Base-by-base conservation (phyloP, 1,140 invertebrate genomes). In the Macrocentrus cingulum region DNA sequence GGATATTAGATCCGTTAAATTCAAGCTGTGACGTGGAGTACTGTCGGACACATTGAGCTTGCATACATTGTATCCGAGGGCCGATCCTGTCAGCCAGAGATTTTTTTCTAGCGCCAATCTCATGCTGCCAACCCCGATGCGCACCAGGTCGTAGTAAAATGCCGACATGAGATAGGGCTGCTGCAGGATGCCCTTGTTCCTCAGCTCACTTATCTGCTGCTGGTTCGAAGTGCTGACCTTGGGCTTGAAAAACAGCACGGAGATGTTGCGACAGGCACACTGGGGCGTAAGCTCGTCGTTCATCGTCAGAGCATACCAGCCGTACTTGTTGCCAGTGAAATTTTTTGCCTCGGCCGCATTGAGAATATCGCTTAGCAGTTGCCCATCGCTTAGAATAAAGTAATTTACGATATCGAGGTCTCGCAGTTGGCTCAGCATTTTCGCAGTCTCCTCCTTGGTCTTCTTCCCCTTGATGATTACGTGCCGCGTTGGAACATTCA, bases 321-420 rank as follows among this genome's bases (percentile, higher is more conserved):
- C 82, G 63, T 81, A 87, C 65, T 86, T 82, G 45, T 65, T 69
- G 42, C 80, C 75, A 8, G 67, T 77, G 41, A 70, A 79, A 46
- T 72, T 71, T 1, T 75, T 57, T 0, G 61, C 51, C 7, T 76
- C 59, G 0, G 70, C 79, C 0, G 62, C 62, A 19, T 87, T 85
- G 18, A 95, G 72, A 0, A 90, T 86, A 49, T 81, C 80, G 56
- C 86, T 85, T 44, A 94, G 87, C 2, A 86, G 90, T 25, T 80
- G 77, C 1, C 87, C 75, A 64, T 83, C 85, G 0, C 90, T 91
- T 25, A 94, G 74, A 3, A 94, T 79, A 66, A 96, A 96, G 66
- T 88, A 95, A 66, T 95, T 94, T 0, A 94, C 90, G 32, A 95
- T 89, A 67, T 95, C 91, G 41, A 93, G 77, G 62, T 92, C 87